Conservation (phyloP, 92 coral and sea anemone genomes). For the Zoanthus sociatus region DNA sequence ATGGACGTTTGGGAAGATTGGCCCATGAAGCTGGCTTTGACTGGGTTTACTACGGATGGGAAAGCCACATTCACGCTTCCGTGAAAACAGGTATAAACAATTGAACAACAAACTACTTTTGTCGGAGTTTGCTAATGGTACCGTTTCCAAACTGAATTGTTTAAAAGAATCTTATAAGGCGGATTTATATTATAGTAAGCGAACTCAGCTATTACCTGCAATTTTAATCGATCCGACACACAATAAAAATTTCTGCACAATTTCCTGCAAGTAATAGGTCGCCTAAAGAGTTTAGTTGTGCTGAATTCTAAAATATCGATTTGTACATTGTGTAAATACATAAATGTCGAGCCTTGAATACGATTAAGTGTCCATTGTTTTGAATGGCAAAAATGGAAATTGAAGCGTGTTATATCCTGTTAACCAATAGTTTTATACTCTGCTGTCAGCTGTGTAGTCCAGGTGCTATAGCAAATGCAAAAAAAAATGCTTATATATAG, state of each 20-base stretch:
- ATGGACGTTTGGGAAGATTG: slow-evolving; percentile 74
- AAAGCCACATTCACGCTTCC: slow-evolving; percentile 80
- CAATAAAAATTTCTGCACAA: no score
- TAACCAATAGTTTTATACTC: neutral
- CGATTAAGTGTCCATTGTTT: neutral
- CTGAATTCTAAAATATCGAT: no score
- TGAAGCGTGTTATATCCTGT: neutral
- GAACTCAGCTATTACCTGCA: no score
- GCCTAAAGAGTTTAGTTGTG: no score
- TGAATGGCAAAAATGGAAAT: neutral
- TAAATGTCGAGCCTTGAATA: no score
- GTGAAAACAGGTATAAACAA: slow-evolving; percentile 74
- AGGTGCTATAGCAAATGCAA: no score
- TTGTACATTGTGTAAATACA: no score
- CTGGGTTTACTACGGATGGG: slow-evolving; percentile 78
- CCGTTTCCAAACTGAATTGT: neutral
- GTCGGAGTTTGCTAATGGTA: neutral
- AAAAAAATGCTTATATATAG: no score
- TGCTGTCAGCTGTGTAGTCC: neutral
- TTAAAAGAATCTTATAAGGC: neutral
- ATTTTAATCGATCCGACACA: no score
- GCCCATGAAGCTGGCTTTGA: slow-evolving; percentile 83
- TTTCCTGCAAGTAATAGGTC: no score
- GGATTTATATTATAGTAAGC: no score
- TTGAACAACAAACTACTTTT: neutral